These are phyloP conservation scores for Tachina lurida DNA, from an alignment of 2,888 invertebrate species.

Conservation along the genomic window DNA sequence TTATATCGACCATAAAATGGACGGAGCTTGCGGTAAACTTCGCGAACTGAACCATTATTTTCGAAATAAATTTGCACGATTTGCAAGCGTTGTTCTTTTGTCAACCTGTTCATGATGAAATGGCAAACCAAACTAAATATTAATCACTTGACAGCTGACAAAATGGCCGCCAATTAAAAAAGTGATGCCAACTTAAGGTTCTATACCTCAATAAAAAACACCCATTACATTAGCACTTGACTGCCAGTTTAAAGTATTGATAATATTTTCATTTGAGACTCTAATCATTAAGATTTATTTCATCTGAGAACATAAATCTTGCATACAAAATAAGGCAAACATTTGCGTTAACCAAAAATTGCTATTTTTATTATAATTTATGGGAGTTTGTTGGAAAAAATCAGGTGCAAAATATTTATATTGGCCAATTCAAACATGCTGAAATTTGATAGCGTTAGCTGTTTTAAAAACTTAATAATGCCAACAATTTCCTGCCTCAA, in stretches of 20 bases:
- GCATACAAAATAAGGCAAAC: slow-evolving; percentile 46
- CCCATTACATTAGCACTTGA: slow-evolving; percentile 49
- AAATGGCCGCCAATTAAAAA: too few relatives aligned
- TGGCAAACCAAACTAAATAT: too few relatives aligned
- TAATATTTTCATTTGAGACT: slow-evolving; percentile 38
- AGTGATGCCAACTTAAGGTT: too few relatives aligned
- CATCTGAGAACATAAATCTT: slow-evolving; percentile 59
- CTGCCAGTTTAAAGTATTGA: slow-evolving; percentile 53
- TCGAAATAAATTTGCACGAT: too few relatives aligned
- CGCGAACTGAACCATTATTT: too few relatives aligned
- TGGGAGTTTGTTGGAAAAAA: slow-evolving; percentile 46
- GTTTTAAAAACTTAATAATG: slow-evolving; percentile 46
- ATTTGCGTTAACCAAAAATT: slow-evolving; percentile 46
- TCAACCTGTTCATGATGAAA: too few relatives aligned
- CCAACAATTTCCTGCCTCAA: slow-evolving; percentile 67
- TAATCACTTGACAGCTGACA: too few relatives aligned
- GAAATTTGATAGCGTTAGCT: slow-evolving; percentile 54
- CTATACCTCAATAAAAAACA: too few relatives aligned
- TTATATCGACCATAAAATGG: too few relatives aligned
- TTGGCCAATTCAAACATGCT: slow-evolving; percentile 33
- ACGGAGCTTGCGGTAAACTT: too few relatives aligned
- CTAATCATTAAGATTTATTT: slow-evolving; percentile 62
- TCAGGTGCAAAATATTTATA: slow-evolving; percentile 63
- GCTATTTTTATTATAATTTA: slow-evolving; percentile 47
- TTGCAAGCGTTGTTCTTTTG: too few relatives aligned